A percentile compares a stretch with the other conserved stretches of the same genome.
Conservation (phyloP, 2,113 vertebrate genomes). For the Nothoprocta perdicaria region DNA sequence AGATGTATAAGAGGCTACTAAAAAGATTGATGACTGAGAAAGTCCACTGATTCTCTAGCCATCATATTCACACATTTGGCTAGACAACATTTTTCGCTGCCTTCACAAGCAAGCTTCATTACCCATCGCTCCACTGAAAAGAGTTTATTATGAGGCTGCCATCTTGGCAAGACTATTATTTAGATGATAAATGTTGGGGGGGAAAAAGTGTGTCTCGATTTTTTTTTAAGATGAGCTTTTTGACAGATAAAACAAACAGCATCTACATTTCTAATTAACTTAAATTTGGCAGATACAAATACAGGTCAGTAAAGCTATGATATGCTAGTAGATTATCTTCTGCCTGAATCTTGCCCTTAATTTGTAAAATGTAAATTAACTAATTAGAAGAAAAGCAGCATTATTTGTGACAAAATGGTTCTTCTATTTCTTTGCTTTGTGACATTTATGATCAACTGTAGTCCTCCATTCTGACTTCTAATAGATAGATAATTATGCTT, state of each 20-base stretch:
- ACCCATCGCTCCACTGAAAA: constrained; percentile 96
- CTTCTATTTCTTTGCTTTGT: constrained; percentile 74
- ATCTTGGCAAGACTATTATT: constrained; percentile 98
- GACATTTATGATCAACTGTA: constrained; percentile 77
- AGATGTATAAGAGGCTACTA: constrained; percentile 90
- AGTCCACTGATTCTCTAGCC: constrained; percentile 91
- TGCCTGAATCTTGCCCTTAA: constrained; percentile 81
- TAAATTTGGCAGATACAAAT: constrained; percentile 87
- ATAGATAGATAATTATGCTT: constrained; percentile 64
- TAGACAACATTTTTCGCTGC: constrained; percentile 91
- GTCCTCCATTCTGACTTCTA: constrained; percentile 75
- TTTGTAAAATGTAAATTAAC: constrained; percentile 87
- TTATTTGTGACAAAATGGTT: constrained; percentile 80
- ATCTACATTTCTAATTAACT: constrained; percentile 89
- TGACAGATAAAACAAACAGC: constrained; percentile 89
- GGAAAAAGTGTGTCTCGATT: constrained; percentile 78
- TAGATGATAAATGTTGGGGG: constrained; percentile 95
- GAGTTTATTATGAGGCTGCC: constrained; percentile 98
- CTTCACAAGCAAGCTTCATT: constrained; percentile 98
- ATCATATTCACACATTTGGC: constrained; percentile 94
- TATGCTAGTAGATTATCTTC: constrained; percentile 77
- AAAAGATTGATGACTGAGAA: constrained; percentile 95
- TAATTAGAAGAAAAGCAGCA: constrained; percentile 82
- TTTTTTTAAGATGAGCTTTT: constrained; percentile 86
- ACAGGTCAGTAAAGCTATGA: constrained; percentile 82